Evolutionary conservation across 2,113 vertebrate genomes (phyloP), one percentile per base, ranked within the genome.

Genomic region (Atherinomorus stipes): DNA sequence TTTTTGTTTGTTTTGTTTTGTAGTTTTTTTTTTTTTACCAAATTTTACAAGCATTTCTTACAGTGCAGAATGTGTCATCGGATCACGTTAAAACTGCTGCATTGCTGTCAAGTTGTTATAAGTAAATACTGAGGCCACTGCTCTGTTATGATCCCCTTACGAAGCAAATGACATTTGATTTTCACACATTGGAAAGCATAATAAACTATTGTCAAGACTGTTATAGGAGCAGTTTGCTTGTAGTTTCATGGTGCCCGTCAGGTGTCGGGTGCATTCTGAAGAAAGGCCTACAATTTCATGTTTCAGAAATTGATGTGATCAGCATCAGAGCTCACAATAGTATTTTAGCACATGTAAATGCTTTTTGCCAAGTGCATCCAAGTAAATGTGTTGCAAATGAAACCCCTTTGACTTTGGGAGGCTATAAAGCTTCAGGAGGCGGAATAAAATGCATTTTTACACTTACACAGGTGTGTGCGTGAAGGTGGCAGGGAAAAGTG

Each of bases 241-340:
- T 28, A 15, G 31, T 26, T 61, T 49, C 34, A 63, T 63, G 60
- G 47, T 40, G n/a, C 42, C 13, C 25, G 40, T 16, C 22, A 45
- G 15, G 15, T 0, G 4, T 3, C 2, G 6, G 7, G 12, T 42
- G 15, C 40, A 42, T 15, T 71, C 38, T 51, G 42, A 50, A 22
- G 22, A 64, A 81, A 26, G 16, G 52, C 44, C 34, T 34, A 3
- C 15, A 28, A 34, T 52, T 22, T 42, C 34, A 42, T 50, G n/a
- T 34, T 54, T 21, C 45, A 76, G 34, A 62, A 49, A 52, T 25
- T 22, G 31, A 40, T 7, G 22, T 63, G 31, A 58, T 76, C 11
- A 57, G 16, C 28, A 50, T 44, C 50, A 58, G 45, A 64, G 65
- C 31, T 80, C 38, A 65, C 51, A 49, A 19, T 25, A 54, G 16